Base-by-base conservation (phyloP, 2,797 vertebrate species). In the Carapus acus region DNA sequence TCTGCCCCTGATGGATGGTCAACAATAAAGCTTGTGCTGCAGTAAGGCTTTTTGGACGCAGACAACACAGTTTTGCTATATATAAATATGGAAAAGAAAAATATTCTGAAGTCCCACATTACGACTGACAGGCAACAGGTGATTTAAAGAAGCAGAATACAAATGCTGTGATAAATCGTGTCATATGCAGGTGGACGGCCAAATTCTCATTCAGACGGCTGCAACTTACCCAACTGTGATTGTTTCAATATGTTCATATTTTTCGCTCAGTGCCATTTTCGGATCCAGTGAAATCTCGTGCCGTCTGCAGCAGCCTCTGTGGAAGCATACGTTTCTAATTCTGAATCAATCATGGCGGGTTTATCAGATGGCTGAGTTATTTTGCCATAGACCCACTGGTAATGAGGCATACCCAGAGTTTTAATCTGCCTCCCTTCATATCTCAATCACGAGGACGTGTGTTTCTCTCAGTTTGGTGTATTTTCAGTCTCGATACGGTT, bases 201-300 rank as follows among this genome's bases (percentile, higher is more conserved):
- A 81, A 76, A 60, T 77, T 81, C 67, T 77, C 70, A 48, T 62
- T 77, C 65, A 65, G 67, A 75, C 29, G 40, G 62, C 71, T 69
- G 69, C 34, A 63, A 60, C 67, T 46, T 27, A 55, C 71, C 40
- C 48, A 74, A 69, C 66, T 70, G 46, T 84, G 81, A 89, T 87
- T 74, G 77, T 68, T 88, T 88, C 86, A 88, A 62, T 78, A 79
- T 88, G 86, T 67, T 80, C 69, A 37, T 52, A 46, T 54, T 73
- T 62, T 58, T 52, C 44, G 23, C 58, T 16, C 18, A 39, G 62
- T 57, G 61, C 73, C 70, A 76, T 71, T 69, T 80, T 63, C 15
- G 55, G 71, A 73, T 61, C 11, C 45, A 44, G 49, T 14, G 37
- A 75, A 55, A 74, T 74, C 54, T 55, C 1, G 4, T 42, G 68